Evolutionary conservation across 2,113 vertebrate genomes (phyloP).

Genomic region (Empidonax traillii): DNA sequence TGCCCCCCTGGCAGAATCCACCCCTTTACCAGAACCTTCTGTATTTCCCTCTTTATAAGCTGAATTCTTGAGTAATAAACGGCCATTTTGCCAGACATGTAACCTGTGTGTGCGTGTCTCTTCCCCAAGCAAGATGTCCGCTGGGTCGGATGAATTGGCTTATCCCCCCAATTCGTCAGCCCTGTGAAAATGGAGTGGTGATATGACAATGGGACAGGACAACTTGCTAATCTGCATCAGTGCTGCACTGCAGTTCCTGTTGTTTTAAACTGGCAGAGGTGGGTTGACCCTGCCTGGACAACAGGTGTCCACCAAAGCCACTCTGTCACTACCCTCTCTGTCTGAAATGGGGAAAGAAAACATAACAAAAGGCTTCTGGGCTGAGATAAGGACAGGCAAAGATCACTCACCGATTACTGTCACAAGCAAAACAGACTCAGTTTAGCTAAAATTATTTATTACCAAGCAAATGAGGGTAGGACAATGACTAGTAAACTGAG

Average conservation of each 20-base stretch:
- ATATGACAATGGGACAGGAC: background rate
- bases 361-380: accelerated
- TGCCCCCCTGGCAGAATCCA: too few relatives aligned
- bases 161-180: too few relatives aligned
- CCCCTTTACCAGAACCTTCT: too few relatives aligned
- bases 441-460: background rate
- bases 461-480: background rate
- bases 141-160: too few relatives aligned
- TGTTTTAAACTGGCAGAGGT: background rate
- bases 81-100: too few relatives aligned
- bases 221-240: background rate
- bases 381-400: background rate
- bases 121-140: too few relatives aligned
- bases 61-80: too few relatives aligned
- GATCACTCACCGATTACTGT: background rate
- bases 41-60: too few relatives aligned
- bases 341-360: background rate
- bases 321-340: background rate
- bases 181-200: background rate
- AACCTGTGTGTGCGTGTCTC: too few relatives aligned
- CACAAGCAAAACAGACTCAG: background rate
- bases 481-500: background rate
- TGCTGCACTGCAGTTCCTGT: too few relatives aligned
- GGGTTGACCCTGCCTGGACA: too few relatives aligned
- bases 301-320: background rate